Evolutionary conservation across 2,113 vertebrate species (phyloP).

Genomic region (Apodemus speciosus): DNA sequence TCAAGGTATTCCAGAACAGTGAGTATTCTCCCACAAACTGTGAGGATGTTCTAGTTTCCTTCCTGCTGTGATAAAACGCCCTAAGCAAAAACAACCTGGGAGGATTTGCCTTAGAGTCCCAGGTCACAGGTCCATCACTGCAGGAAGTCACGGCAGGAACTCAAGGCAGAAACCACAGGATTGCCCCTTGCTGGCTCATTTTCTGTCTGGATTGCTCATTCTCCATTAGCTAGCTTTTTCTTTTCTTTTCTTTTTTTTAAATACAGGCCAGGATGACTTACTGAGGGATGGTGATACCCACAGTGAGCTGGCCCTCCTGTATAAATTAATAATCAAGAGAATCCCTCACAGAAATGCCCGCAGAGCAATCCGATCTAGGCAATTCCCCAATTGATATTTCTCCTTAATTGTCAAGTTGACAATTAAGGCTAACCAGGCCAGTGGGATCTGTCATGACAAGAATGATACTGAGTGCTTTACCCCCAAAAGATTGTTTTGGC

Average conservation of each 20-base stretch:
- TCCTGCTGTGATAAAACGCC: background rate
- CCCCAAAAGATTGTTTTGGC: background rate
- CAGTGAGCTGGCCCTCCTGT: background rate
- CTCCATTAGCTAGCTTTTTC: background rate
- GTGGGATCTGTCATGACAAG: background rate
- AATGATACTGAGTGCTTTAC: background rate
- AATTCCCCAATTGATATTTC: background rate
- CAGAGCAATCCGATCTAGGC: background rate
- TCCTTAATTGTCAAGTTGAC: background rate
- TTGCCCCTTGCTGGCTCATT: too few relatives aligned
- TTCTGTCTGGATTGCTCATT: background rate
- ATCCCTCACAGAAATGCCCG: background rate
- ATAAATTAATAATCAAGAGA: background rate
- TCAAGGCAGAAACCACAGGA: background rate
- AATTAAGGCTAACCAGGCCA: background rate
- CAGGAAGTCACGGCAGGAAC: background rate
- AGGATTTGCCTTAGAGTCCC: background rate
- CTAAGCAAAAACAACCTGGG: background rate
- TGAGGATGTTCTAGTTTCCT: background rate
- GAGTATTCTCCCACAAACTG: background rate
- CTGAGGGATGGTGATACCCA: background rate
- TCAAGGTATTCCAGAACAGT: background rate
- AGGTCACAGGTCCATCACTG: background rate
- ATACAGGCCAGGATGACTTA: background rate
- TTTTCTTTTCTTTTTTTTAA: background rate